phyloP scores from a whole-genome alignment of 2,797 vertebrate species.

The Rhyacichthys aspro region DNA sequence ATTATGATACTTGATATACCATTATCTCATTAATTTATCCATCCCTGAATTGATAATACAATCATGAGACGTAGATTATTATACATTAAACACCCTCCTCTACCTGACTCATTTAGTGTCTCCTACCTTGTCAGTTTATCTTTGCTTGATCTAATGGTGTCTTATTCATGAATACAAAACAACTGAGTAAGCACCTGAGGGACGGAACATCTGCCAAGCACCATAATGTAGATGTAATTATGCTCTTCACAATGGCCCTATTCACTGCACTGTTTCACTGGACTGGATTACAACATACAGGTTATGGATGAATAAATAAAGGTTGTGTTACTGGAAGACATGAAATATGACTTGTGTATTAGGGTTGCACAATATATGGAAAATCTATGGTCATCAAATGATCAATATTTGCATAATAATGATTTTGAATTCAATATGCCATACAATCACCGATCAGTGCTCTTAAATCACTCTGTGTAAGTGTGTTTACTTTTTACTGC shows the following conservation, averaged over 20 bases:
- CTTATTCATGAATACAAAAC: slow-evolving; percentile 61
- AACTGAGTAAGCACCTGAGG: slow-evolving; percentile 46
- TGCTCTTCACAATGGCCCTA: slow-evolving; percentile 28
- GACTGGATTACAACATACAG: slow-evolving; percentile 10
- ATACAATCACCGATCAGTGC: too few relatives aligned
- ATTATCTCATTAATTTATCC: neutral
- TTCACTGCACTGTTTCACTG: slow-evolving; percentile 26
- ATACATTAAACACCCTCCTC: slow-evolving; percentile 2
- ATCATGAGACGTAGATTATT: slow-evolving; percentile 4
- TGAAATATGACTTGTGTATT: too few relatives aligned
- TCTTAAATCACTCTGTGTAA: too few relatives aligned
- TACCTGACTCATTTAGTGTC: slow-evolving; percentile 23
- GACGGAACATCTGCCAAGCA: slow-evolving; percentile 59
- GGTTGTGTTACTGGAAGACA: too few relatives aligned
- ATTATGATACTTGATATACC: neutral
- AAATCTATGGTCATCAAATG: too few relatives aligned
- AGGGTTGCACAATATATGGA: too few relatives aligned
- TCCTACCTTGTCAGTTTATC: slow-evolving; percentile 43
- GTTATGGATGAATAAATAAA: slow-evolving; percentile 14
- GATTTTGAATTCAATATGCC: too few relatives aligned
- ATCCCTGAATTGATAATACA: slow-evolving; percentile 1
- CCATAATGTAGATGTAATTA: slow-evolving; percentile 57
- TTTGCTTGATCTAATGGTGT: slow-evolving; percentile 30
- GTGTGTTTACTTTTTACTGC: too few relatives aligned
- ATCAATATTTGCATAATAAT: too few relatives aligned